phyloP scores from a whole-genome alignment of 2,888 invertebrate species.

The Eurytoma californica region DNA sequence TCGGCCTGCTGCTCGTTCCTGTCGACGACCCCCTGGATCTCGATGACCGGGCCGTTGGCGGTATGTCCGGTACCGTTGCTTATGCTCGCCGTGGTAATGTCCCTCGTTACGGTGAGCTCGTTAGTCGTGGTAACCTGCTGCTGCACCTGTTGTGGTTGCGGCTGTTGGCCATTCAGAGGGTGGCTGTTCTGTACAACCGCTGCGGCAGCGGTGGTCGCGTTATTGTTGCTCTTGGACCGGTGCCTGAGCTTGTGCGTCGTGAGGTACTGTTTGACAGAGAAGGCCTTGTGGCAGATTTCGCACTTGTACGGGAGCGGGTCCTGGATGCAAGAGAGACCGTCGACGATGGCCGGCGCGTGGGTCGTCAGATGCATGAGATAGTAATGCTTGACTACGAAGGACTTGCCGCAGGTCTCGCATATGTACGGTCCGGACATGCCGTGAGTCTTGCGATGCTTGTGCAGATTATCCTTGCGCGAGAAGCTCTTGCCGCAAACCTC shows the following conservation, averaged over 20 bases:
- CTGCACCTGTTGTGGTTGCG: slow-evolving; percentile 71
- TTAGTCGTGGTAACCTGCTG: slow-evolving; percentile 35
- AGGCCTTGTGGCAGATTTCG: slow-evolving; percentile 78
- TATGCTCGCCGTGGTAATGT: slow-evolving; percentile 60
- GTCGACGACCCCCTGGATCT: slow-evolving; percentile 71
- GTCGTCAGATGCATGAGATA: slow-evolving; percentile 80
- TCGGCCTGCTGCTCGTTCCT: slow-evolving; percentile 65
- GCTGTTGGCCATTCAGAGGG: slow-evolving; percentile 65
- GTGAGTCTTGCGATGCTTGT: slow-evolving; percentile 80
- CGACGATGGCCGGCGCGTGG: slow-evolving; percentile 69
- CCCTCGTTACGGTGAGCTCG: slow-evolving; percentile 58
- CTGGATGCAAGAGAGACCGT: slow-evolving; percentile 63
- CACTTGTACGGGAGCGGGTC: slow-evolving; percentile 77
- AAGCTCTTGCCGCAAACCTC: slow-evolving; percentile 79
- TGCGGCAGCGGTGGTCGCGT: slow-evolving; percentile 57
- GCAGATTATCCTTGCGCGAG: slow-evolving; percentile 78
- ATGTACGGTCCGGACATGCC: slow-evolving; percentile 78
- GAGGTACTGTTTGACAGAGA: slow-evolving; percentile 80
- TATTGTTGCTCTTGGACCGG: slow-evolving; percentile 76
- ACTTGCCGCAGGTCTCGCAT: slow-evolving; percentile 82
- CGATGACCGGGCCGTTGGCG: slow-evolving; percentile 66
- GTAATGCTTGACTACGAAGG: slow-evolving; percentile 82
- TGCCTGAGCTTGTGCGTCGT: slow-evolving; percentile 79
- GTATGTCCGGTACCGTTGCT: slow-evolving; percentile 63
- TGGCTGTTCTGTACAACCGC: slow-evolving; percentile 57